phyloP scores from a whole-genome alignment of 2,888 invertebrate genomes.

The Papilio demoleus region DNA sequence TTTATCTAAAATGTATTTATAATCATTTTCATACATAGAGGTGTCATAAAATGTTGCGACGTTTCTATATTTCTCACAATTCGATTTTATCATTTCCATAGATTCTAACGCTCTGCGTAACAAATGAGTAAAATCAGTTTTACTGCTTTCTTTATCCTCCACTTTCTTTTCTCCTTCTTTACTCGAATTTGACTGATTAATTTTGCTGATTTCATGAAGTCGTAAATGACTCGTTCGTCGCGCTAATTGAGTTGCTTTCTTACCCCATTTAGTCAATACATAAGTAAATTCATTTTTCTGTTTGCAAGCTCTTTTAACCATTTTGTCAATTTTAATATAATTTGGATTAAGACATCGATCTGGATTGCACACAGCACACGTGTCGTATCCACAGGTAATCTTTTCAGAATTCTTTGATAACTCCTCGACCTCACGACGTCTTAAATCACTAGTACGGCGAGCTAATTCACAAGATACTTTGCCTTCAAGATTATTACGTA shows the following conservation, averaged over 20 bases:
- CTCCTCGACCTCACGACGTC: not conserved
- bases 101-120: conserved; percentile 7
- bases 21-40: not conserved
- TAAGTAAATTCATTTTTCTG: conserved; percentile 13
- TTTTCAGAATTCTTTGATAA: not conserved
- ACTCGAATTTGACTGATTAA: not conserved
- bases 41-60: not conserved
- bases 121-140: conserved; percentile 1
- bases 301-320: not conserved
- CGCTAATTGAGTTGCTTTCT: conserved; percentile 22
- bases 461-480: conserved; percentile 10
- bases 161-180: not conserved
- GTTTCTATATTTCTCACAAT: conserved; percentile 8
- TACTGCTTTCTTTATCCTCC: not conserved
- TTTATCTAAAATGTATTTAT: not conserved
- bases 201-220: conserved; percentile 20
- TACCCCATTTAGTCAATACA: not conserved
- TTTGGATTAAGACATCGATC: not conserved
- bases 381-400: not conserved
- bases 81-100: not conserved
- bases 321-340: conserved; percentile 12
- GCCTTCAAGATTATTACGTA: conserved; percentile 8
- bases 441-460: conserved; percentile 5
- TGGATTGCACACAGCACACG: not conserved
- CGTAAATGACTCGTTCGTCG: conserved; percentile 30